Evolutionary conservation across 2,113 vertebrate genomes (phyloP).

Genomic region (Pterophyllum scalare): DNA sequence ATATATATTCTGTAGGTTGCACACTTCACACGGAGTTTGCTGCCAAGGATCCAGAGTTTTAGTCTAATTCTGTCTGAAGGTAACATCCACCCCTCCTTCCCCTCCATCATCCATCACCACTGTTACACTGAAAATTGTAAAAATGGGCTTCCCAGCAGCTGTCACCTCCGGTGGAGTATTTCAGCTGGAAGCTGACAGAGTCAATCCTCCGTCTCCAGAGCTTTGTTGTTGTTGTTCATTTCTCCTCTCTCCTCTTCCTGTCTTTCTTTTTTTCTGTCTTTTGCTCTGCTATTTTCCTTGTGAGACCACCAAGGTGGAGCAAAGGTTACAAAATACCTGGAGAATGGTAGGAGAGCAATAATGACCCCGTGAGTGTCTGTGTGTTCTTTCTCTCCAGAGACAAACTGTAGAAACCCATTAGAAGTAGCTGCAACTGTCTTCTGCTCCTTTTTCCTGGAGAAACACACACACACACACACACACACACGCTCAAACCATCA

Average conservation of each 20-base stretch:
- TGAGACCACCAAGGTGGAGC: conserved; percentile 44
- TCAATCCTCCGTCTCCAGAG: conserved; percentile 15
- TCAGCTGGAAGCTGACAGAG: conserved; percentile 32
- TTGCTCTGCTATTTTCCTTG: conserved; percentile 44
- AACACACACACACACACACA: neutral
- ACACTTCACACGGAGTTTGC: neutral
- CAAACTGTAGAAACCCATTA: conserved; percentile 53
- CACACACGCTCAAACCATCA: neutral
- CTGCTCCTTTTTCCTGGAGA: conserved; percentile 9
- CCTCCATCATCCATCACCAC: conserved; percentile 2
- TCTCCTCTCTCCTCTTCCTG: neutral
- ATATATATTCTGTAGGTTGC: neutral
- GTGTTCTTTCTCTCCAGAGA: conserved; percentile 36
- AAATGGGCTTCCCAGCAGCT: conserved; percentile 26
- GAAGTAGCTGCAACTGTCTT: conserved; percentile 41
- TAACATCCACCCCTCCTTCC: neutral
- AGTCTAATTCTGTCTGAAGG: neutral
- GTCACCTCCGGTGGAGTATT: conserved; percentile 10
- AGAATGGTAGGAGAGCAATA: conserved; percentile 47
- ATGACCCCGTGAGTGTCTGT: conserved; percentile 40
- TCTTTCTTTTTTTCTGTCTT: conserved; percentile 7
- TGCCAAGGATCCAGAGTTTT: neutral
- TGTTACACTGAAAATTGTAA: conserved; percentile 1
- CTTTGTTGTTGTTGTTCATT: conserved; percentile 22
- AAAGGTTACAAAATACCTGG: conserved; percentile 55